Percentiles rank a stretch among this genome's conserved stretches.
Conservation (phyloP, 2,888 invertebrate genomes). For the Adelphocoris suturalis region DNA sequence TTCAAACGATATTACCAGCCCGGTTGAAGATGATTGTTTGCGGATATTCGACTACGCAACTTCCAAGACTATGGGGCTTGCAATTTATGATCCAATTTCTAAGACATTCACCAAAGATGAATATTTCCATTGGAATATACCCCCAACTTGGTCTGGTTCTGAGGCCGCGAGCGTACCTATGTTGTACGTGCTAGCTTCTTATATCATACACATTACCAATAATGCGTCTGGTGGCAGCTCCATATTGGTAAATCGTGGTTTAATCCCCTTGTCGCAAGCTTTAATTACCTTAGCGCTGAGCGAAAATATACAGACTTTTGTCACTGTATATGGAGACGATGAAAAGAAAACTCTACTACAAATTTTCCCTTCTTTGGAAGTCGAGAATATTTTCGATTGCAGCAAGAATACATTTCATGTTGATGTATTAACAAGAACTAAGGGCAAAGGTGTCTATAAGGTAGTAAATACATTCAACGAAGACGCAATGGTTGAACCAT, state of each 20-base stretch:
- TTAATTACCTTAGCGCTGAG: conserved; percentile 77
- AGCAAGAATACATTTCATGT: conserved; percentile 40
- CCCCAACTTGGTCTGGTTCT: conserved; percentile 80
- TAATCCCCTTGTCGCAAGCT: conserved; percentile 82
- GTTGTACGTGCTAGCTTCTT: conserved; percentile 37
- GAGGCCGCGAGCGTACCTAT: conserved; percentile 81
- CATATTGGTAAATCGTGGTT: conserved; percentile 80
- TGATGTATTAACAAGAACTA: conserved; percentile 42
- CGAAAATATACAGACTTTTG: conserved; percentile 80
- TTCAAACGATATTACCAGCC: background rate
- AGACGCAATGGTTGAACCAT: conserved; percentile 32
- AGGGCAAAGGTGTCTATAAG: conserved; percentile 64
- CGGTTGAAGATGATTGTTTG: background rate
- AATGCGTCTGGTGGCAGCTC: background rate
- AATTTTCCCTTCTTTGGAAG: conserved; percentile 43
- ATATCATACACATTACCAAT: conserved; percentile 39
- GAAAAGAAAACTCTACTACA: conserved; percentile 32
- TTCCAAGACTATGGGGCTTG: background rate
- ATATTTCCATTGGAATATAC: conserved; percentile 79
- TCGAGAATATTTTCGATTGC: conserved; percentile 57
- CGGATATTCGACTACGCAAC: conserved; percentile 48
- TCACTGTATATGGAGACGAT: conserved; percentile 78
- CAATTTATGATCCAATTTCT: conserved; percentile 34
- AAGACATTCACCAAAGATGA: conserved; percentile 74
- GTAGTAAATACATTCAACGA: conserved; percentile 62